A percentile compares a stretch with the other conserved stretches of the same genome.
phyloP scores from a whole-genome alignment of 2,888 invertebrate species.

The Thymelicus sylvestris region DNA sequence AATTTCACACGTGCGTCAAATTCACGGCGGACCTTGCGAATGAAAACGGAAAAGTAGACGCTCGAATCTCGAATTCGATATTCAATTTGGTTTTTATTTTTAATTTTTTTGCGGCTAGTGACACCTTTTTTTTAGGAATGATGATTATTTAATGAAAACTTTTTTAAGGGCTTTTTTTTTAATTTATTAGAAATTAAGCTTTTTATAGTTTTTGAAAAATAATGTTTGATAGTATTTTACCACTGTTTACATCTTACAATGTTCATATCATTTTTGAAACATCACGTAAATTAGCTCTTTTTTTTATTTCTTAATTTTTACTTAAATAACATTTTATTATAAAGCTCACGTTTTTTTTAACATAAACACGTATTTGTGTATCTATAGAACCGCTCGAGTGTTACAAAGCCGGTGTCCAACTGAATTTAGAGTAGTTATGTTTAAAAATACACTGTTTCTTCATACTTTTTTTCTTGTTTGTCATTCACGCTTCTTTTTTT shows the following conservation, averaged over 20 bases:
- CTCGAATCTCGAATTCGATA: conserved; percentile 68
- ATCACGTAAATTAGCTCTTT: too few species aligned
- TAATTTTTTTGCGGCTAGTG: conserved; percentile 32
- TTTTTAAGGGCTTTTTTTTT: too few species aligned
- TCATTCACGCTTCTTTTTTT: conserved; percentile 34
- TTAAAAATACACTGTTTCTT: conserved; percentile 45
- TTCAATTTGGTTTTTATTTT: conserved; percentile 50
- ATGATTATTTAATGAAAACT: neutral
- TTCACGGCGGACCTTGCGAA: conserved; percentile 58
- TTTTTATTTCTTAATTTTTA: neutral
- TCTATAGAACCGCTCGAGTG: conserved; percentile 20
- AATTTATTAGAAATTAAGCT: too few species aligned
- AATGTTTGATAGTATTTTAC: too few species aligned
- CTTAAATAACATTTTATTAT: neutral
- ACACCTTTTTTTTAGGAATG: neutral
- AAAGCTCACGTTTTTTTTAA: neutral
- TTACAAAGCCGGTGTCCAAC: conserved; percentile 18
- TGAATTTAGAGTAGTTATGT: conserved; percentile 32
- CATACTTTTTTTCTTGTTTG: conserved; percentile 40
- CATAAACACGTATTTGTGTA: neutral
- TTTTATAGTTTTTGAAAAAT: too few species aligned
- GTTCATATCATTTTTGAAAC: too few species aligned
- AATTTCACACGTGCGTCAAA: conserved; percentile 54
- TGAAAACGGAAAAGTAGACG: conserved; percentile 66
- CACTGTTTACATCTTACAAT: too few species aligned